Evolutionary conservation across 2,113 vertebrate genomes (phyloP).

Genomic region (Leptosomus discolor): DNA sequence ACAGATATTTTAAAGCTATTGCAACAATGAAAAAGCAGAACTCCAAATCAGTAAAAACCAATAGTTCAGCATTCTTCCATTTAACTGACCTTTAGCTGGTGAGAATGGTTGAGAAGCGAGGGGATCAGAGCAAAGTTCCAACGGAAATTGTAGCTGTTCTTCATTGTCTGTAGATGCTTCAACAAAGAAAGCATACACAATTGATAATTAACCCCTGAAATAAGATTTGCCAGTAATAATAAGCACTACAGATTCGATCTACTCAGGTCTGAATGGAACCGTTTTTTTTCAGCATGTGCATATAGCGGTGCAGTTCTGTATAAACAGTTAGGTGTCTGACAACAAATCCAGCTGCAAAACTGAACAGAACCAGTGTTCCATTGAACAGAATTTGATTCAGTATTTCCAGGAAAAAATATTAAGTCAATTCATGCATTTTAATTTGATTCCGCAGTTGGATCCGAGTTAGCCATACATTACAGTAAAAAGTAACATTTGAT

Average conservation of each 20-base stretch:
- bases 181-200: neutral
- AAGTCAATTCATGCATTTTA: neutral
- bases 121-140: constrained; percentile 89
- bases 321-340: neutral
- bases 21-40: neutral
- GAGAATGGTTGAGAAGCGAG: constrained; percentile 79
- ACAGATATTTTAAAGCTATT: neutral
- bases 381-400: neutral
- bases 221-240: neutral
- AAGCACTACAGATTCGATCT: neutral
- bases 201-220: neutral
- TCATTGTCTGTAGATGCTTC: constrained; percentile 87
- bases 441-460: neutral
- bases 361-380: neutral
- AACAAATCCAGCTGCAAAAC: neutral
- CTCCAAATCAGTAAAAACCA: neutral
- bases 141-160: constrained; percentile 92
- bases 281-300: neutral
- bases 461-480: neutral
- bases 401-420: neutral
- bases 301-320: neutral
- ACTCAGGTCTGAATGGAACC: neutral
- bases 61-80: neutral
- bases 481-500: neutral
- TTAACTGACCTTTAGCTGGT: constrained; percentile 85